Base-by-base conservation (phyloP, 2,888 invertebrate genomes). In the Mallateleia sp. region DNA sequence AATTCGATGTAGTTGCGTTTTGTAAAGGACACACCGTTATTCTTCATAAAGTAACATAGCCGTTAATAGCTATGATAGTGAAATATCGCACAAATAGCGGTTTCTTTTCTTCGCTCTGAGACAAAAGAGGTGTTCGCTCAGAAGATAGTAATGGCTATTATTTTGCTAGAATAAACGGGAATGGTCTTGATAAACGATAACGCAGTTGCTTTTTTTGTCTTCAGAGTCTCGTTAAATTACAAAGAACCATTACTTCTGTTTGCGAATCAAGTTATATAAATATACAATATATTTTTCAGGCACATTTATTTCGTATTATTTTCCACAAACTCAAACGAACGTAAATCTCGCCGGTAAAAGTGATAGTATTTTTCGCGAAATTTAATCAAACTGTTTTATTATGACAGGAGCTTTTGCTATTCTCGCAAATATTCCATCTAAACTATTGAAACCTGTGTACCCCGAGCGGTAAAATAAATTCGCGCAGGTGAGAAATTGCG, bases 41-140 rank as follows among this genome's bases (percentile, higher is more conserved):
- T 93, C 93, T 93, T 93, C 93, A 93, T 93, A 92, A 85, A 90
- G 85, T 87, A 91, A 89, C 92, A 93, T 91, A 92, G 91, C 88
- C 91, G 92, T 93, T 93, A 94, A 93, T 93, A 93, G 92, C 92
- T 89, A 91, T 91, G 93, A 93, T 93, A 92, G 91, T 94, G 92
- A 94, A 93, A 93, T 93, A 94, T 93, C 91, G 90, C 90, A 88
- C 82, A 82, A 86, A 88, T 78, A 85, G 89, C 82, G 87, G 90
- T 82, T 88, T 82, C 85, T 88, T 88, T 82, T 85, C 85, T 82
- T 81, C 85, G 79, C 81, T 56, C 74, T 71, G 69, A 88, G 83
- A n/a, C n/a, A n/a, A n/a, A n/a, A n/a, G n/a, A n/a, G n/a, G n/a
- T n/a, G n/a, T n/a, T n/a, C n/a, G n/a, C n/a, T n/a, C n/a, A n/a